Evolutionary conservation across 2,113 vertebrate species (phyloP), one percentile per base, ranked within the genome.

Genomic region (Mohoua ochrocephala): DNA sequence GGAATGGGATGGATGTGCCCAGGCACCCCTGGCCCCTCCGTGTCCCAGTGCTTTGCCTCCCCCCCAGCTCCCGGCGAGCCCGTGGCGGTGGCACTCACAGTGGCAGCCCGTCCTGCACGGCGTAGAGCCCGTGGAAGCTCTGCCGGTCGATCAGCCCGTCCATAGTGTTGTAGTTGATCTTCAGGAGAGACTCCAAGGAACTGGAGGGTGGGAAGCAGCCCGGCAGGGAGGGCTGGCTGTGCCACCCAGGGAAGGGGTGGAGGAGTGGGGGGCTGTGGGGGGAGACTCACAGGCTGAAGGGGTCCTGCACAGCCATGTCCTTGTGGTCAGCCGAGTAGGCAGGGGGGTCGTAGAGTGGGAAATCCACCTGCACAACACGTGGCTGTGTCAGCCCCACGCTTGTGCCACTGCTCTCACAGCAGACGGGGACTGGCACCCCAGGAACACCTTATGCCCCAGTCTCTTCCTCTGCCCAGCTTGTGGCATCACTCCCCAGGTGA

Each of bases 321-420:
- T 95, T 97, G 93, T 94, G 97, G 52, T 98, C 95, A 0, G 95
- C 96, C 0, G 95, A 97, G 87, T 98, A 98, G 95, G 96, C 84
- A 6, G 97, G 96, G 2, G 99, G 99, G 35, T 84, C 18, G 2
- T 99, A 99, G 57, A 97, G 97, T 0, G 75, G 95, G 70, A 99
- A 99, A 63, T 98, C 97, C 28, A 97, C 97, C 99, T 99, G 91
- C 11, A 37, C 28, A 33, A 28, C 47, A 53, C 0, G 0, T 4
- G 41, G 71, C 22, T 1, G 0, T 13, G 56, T 84, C 47, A 50
- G 31, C 4, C 44, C 20, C 22, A 11, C 0, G 24, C 21, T 21
- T 18, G 49, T 64, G 39, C 15, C 59, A 15, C 33, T 50, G 56
- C 52, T 57, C 16, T 27, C 30, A 28, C 2, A 6, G 14, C 44